A percentile compares a stretch with the other conserved stretches of the same genome.
Conservation (phyloP, 2,113 vertebrate species). For the Capreolus pygargus region DNA sequence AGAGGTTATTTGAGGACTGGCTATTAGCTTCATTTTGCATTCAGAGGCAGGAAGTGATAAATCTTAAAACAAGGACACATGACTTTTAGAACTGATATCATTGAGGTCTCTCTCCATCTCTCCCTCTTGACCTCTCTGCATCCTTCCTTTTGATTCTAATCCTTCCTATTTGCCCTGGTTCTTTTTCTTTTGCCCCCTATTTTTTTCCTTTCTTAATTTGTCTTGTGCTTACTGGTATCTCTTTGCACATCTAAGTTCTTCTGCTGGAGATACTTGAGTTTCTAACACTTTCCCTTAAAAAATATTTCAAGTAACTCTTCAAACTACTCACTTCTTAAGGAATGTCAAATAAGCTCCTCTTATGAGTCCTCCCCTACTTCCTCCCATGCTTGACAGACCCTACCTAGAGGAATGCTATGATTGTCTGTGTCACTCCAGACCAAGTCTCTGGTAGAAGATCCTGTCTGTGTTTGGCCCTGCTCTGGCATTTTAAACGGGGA, state of each 20-base stretch:
- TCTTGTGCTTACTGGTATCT: not conserved
- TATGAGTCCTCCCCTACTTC: not conserved
- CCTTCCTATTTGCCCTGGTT: not conserved
- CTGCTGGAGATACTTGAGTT: not conserved
- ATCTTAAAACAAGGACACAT: constrained; percentile 19
- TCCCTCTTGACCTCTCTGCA: not conserved
- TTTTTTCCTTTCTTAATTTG: not conserved
- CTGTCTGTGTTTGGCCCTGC: not conserved
- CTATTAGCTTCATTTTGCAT: not conserved
- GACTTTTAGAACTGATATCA: constrained; percentile 4
- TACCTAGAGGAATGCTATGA: not conserved
- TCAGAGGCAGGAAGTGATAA: constrained; percentile 24
- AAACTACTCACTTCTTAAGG: not conserved
- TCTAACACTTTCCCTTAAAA: constrained; percentile 6
- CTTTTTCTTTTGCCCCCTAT: not conserved
- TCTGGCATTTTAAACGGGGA: not conserved
- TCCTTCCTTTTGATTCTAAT: not conserved
- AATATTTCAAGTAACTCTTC: constrained; percentile 2
- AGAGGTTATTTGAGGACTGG: not conserved
- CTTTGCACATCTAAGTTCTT: not conserved
- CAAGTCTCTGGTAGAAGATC: not conserved
- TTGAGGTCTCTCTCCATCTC: not conserved
- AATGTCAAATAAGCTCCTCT: not conserved
- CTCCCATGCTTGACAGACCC: not conserved
- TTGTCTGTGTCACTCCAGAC: not conserved